Evolutionary conservation across 2,113 vertebrate species (phyloP), one percentile per base, ranked within the genome.

Genomic region (Tenebrosternarchus preto): DNA sequence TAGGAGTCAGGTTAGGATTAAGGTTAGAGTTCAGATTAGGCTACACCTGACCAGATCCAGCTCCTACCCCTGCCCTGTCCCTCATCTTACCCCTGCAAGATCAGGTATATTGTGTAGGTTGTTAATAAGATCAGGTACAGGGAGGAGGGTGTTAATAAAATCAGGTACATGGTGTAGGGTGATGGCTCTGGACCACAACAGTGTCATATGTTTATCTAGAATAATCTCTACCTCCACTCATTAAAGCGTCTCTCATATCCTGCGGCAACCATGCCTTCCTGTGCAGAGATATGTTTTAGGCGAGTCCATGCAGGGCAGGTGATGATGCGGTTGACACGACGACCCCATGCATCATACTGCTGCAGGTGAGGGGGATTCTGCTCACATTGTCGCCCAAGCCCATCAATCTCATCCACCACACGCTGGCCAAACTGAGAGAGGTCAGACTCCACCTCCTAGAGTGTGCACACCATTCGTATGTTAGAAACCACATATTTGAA

Each of bases 231-330:
- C 94, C 93, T 95, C 94, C 94, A 94, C 75, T 84, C 90, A 31
- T 91, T 90, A 56, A 90, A 90, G 81, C 76, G 88, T 27, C 90
- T 92, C 86, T 97, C 93, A 17, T 95, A 95, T 59, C 91, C 93
- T 11, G 90, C 91, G 36, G 94, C 92, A 15, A 94, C 67, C 57
- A 95, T 83, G 5, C 95, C 93, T 57, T 95, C 92, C 68, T 94
- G 87, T 0, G 93, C 94, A 0, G 91, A 92, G 4, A 94, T 84
- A 43, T 89, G 91, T 60, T 95, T 96, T 87, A 97, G 91, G 57
- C 82, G 90, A 69, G 88, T 92, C 95, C 94, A 95, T 0, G 93
- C 93, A 0, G 83, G 80, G 36, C 91, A 95, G 75, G 94, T 95
- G 80, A 91, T 4, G 2, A 96, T 94, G 64, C 71, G 88, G 88